Evolutionary conservation across 2,113 vertebrate genomes (phyloP), one percentile per base, ranked within the genome.

Genomic region (Apteryx owenii): DNA sequence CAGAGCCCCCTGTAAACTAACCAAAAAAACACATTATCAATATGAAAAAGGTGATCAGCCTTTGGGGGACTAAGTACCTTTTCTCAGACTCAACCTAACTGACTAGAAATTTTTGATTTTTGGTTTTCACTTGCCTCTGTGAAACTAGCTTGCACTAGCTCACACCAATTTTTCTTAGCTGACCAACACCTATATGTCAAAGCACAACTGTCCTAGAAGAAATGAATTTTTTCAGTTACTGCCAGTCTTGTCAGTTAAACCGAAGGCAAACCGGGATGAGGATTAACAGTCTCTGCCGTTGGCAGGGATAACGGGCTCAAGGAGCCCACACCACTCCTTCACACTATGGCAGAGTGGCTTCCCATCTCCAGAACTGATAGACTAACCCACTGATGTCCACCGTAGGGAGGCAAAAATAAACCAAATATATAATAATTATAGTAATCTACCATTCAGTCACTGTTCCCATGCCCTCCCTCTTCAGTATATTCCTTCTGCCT

Each of bases 401-500:
- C n/a, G 46, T 0, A 71, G 28, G 9, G 26, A 89, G 60, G 56
- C 40, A 93, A 95, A 94, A 95, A 81, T 68, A 75, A 90, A 91
- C 40, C 64, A 51, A 58, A 60, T 4, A 8, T 8, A 9, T n/a
- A 68, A 68, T 3, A 9, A 72, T 31, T 81, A 46, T 65, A n/a
- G 28, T 40, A 54, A 12, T 40, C 65, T 96, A 87, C 76, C 18
- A 40, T 51, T 78, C 77, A 75, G 76, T 66, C 85, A 38, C 68
- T 75, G 75, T 51, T 53, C 36, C 71, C 75, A 7, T 48, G 72
- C 64, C 20, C 14, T 25, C 44, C 58, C 80, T 95, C 95, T 78
- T 78, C 80, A 96, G 56, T 65, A 54, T 51, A 90, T 94, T 93
- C 19, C 83, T 58, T 54, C 82, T 90, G 94, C 95, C 93, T 90